Evolutionary conservation across 2,113 vertebrate genomes (phyloP).

Genomic region (Pluvianellus socialis): DNA sequence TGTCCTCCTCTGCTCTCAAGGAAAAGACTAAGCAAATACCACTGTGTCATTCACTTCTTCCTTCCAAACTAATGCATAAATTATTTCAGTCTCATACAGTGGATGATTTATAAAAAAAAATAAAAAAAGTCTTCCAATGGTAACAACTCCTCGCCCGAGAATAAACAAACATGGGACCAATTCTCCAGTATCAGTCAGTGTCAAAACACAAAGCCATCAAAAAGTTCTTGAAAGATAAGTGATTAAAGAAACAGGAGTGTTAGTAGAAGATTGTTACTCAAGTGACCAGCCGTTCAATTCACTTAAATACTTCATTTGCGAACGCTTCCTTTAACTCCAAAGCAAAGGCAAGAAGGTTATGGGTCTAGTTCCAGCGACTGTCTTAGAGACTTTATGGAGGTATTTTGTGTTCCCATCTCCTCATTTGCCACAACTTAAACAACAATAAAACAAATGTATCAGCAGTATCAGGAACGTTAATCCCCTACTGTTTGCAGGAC

Average conservation of each 20-base stretch:
- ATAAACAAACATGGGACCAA: neutral
- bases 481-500: neutral
- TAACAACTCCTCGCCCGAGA: neutral
- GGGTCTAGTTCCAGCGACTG: neutral
- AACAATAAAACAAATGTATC: neutral
- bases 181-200: neutral
- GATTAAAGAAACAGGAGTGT: neutral
- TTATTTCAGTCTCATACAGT: neutral
- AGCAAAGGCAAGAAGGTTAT: neutral
- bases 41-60: neutral
- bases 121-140: neutral
- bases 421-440: neutral
- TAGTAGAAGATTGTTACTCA: neutral
- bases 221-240: neutral
- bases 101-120: neutral
- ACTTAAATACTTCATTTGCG: neutral
- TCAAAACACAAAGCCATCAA: neutral
- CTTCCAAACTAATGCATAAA: neutral
- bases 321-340: neutral
- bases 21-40: neutral
- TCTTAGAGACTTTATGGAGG: neutral
- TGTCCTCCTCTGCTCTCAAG: neutral
- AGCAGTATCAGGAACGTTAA: neutral
- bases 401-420: neutral
- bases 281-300: neutral